These are phyloP conservation scores for Protobothrops mucrosquamatus DNA, from an alignment of 2,113 vertebrate genomes.

Conservation along the genomic window DNA sequence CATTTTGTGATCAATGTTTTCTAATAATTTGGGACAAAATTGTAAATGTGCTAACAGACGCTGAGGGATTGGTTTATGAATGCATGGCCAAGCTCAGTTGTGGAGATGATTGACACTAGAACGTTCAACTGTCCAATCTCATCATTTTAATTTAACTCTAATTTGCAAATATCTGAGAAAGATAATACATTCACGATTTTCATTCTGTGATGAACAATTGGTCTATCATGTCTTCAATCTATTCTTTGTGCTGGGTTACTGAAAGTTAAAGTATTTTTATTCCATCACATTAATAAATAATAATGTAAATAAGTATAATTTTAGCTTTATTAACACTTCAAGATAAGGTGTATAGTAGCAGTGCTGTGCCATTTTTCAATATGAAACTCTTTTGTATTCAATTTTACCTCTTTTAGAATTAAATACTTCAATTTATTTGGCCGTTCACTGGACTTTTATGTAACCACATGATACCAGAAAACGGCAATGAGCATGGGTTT, in stretches of 20 bases:
- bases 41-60: not conserved
- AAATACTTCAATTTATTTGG: not conserved
- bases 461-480: not conserved
- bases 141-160: slow-evolving; percentile 4
- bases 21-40: not conserved
- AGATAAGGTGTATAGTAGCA: not conserved
- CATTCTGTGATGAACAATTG: not conserved
- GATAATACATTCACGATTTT: not conserved
- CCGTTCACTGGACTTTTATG: not conserved
- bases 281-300: not conserved
- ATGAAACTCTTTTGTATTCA: not conserved
- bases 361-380: not conserved
- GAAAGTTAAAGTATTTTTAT: not conserved
- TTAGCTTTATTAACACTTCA: not conserved
- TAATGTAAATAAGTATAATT: not conserved
- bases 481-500: not conserved
- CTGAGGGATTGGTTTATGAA: not conserved
- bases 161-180: not conserved
- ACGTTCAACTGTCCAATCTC: not conserved
- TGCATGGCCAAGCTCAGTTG: not conserved
- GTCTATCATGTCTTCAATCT: not conserved
- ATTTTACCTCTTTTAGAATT: not conserved
- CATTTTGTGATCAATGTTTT: not conserved
- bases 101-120: not conserved
- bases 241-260: not conserved